Conservation (phyloP, 2,113 vertebrate species). For the Mystacornis crossleyi region DNA sequence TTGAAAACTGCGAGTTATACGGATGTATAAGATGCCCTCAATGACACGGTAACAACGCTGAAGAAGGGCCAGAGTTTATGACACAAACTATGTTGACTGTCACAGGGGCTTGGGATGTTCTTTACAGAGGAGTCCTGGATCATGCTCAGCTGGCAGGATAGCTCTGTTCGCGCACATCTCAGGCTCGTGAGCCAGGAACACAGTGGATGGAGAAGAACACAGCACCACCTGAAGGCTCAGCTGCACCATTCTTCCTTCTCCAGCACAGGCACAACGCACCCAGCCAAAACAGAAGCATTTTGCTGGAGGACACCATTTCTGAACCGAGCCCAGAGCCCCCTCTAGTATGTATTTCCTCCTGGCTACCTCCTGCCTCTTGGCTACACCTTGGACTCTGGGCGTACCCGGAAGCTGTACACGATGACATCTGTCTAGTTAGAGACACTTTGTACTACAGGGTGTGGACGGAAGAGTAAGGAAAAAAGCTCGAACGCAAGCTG, state of each 20-base stretch:
- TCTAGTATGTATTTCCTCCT: rapidly evolving
- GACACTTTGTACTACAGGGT: not conserved
- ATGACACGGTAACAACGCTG: rapidly evolving
- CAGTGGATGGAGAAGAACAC: not conserved
- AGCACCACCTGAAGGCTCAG: slow-evolving; percentile 26
- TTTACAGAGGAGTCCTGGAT: not conserved
- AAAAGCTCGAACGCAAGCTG: not conserved
- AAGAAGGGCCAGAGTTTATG: not conserved
- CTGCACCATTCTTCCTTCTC: not conserved
- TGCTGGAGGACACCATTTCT: not conserved
- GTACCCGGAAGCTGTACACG: not conserved
- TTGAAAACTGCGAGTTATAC: not conserved
- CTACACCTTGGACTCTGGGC: not conserved
- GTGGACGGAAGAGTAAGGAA: not conserved
- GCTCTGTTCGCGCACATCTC: not conserved
- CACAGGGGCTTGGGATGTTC: not conserved
- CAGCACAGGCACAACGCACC: not conserved
- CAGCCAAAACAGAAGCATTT: not conserved
- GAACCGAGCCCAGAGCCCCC: not conserved
- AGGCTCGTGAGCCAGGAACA: not conserved
- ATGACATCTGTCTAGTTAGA: not conserved
- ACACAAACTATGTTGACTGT: too few species aligned
- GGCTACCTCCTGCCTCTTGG: not conserved
- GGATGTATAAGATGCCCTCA: not conserved
- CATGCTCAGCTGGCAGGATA: not conserved